A percentile compares a stretch with the other conserved stretches of the same genome.
Conservation (phyloP, 2,888 invertebrate genomes). For the Hydropsyche betteni region DNA sequence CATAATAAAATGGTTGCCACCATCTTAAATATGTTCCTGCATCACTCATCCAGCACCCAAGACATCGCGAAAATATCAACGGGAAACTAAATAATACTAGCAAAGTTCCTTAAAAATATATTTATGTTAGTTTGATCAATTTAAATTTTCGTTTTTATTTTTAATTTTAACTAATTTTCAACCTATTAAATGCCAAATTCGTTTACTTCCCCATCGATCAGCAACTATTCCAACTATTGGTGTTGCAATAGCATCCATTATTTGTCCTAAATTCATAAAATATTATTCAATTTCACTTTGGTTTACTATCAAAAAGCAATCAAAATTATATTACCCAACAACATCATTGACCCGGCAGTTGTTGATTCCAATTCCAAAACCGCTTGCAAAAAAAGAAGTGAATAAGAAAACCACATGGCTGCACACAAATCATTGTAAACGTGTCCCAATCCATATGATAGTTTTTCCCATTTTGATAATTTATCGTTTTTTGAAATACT, state of each 20-base stretch:
- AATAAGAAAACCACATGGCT: constrained; percentile 95
- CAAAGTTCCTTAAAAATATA: constrained; percentile 65
- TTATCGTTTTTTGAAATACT: neutral
- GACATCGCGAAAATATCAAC: constrained; percentile 78
- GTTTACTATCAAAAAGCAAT: neutral
- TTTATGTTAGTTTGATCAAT: neutral
- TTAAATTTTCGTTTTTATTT: constrained; percentile 42
- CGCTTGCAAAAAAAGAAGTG: constrained; percentile 83
- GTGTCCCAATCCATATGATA: constrained; percentile 79
- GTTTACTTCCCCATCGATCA: constrained; percentile 80
- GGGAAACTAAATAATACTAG: constrained; percentile 80
- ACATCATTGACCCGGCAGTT: constrained; percentile 72
- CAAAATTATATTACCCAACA: constrained; percentile 66
- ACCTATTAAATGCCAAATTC: constrained; percentile 89
- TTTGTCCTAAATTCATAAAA: constrained; percentile 69
- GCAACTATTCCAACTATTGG: constrained; percentile 85
- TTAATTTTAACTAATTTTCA: constrained; percentile 52
- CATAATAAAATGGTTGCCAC: constrained; percentile 69
- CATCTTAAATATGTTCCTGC: constrained; percentile 59
- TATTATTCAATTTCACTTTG: neutral
- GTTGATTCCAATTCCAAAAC: constrained; percentile 67
- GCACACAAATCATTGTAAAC: constrained; percentile 95
- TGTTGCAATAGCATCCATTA: constrained; percentile 88
- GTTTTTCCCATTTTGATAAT: constrained; percentile 59
- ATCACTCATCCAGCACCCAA: constrained; percentile 63